Percentiles rank a stretch among this genome's conserved stretches.
Evolutionary conservation across 2,113 vertebrate species (phyloP).

Genomic region (Turdus rufiventris): DNA sequence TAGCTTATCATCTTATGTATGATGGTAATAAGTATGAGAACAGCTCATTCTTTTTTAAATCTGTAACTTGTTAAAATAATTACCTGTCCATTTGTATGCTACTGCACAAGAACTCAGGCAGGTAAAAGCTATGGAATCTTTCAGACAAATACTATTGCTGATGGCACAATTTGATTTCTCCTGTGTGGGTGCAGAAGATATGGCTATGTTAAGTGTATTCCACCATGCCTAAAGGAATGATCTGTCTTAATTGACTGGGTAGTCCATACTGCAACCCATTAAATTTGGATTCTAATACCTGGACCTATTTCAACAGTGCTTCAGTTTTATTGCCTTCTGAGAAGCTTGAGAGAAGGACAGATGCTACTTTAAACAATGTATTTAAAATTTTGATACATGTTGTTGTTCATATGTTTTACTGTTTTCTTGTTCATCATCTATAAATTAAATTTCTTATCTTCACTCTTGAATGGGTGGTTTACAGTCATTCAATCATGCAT

Average conservation of each 20-base stretch:
- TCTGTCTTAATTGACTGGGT: neutral
- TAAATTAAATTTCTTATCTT: neutral
- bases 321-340: neutral
- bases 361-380: neutral
- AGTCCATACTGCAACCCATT: neutral
- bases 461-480: rapidly evolving
- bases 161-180: neutral
- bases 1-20: neutral
- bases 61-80: neutral
- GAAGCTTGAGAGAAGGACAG: neutral
- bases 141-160: neutral
- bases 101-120: neutral
- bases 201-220: neutral
- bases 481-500: neutral
- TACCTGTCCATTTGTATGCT: neutral
- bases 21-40: neutral
- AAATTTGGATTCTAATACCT: neutral
- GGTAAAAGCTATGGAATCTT: neutral
- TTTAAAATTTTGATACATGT: neutral
- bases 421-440: neutral
- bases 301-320: neutral
- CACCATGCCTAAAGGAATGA: neutral
- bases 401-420: neutral
- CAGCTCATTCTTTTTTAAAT: neutral
- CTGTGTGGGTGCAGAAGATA: neutral